Conservation (phyloP, 1,140 invertebrate genomes). For the Drosophila gunungcola region DNA sequence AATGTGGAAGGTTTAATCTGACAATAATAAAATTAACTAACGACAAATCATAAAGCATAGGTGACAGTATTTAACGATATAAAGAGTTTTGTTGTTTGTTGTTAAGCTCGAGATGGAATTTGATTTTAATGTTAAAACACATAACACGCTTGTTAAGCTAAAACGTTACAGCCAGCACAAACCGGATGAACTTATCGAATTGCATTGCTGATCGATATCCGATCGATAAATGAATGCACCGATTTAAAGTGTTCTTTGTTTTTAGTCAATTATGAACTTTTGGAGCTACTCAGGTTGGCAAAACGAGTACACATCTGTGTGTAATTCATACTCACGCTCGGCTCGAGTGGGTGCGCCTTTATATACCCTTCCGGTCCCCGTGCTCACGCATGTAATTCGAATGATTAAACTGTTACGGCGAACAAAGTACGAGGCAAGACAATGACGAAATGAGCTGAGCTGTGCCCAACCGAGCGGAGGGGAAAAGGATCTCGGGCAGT, state of each 20-base stretch:
- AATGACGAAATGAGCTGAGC: conserved; percentile 70
- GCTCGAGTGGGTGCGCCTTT: not conserved
- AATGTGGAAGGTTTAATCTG: too few relatives aligned
- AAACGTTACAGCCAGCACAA: too few relatives aligned
- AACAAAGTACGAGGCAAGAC: conserved; percentile 73
- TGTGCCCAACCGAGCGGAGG: conserved; percentile 20
- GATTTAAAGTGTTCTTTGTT: not conserved
- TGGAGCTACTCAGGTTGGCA: conserved; percentile 7
- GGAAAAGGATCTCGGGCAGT: conserved; percentile 10
- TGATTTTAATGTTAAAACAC: too few relatives aligned
- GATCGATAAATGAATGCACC: too few relatives aligned
- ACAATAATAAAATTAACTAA: too few relatives aligned
- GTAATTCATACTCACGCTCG: conserved; percentile 41
- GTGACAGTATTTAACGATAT: too few relatives aligned
- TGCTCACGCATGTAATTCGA: conserved; percentile 63
- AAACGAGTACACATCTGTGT: conserved; percentile 21
- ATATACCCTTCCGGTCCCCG: conserved; percentile 3
- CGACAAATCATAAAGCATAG: too few relatives aligned
- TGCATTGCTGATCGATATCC: too few relatives aligned
- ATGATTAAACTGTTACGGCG: conserved; percentile 76
- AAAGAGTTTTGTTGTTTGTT: too few relatives aligned
- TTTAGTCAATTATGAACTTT: conserved; percentile 1
- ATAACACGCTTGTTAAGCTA: too few relatives aligned
- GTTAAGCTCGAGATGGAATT: too few relatives aligned
- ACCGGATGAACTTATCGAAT: too few relatives aligned